Base-by-base conservation (phyloP, 2,797 vertebrate genomes). In the Galagoides demidoff region DNA sequence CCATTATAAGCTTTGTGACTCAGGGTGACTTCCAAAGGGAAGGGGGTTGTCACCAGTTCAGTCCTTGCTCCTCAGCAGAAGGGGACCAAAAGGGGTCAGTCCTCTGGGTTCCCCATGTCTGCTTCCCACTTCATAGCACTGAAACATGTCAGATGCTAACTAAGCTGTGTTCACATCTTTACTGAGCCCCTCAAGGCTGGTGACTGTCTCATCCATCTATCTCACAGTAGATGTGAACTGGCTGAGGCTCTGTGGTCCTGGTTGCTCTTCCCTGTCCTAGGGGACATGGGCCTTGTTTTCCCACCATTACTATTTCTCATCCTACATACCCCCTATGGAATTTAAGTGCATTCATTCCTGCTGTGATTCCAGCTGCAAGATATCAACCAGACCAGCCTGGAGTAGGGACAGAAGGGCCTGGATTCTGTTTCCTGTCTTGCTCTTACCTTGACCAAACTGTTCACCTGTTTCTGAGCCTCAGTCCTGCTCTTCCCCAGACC, bases 1-100 rank as follows among this genome's bases (percentile, higher is more conserved):
- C 45, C 45, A 20, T 82, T 74, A 90, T 17, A 45, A 79, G 63
- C 45, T 87, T 86, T 89, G 70, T 94, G 84, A 95, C 63, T 86
- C 0, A 3, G 23, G 43, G 66, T 94, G 83, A 94, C 90, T 96
- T 96, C 89, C 95, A 88, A 96, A 92, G 59, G 49, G 71, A 96
- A 34, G 63, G 70, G 43, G 17, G 43, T 27, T 71, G 66, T 92
- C 64, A 84, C n/a, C 3, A 1, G 52, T 39, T 63, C 39, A 68
- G 85, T 93, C 76, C 43, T 57, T 6, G 22, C 61, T 93, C 91
- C 63, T 96, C 45, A 34, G 73, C 0, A 57, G 11, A 45, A 85
- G 25, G 49, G 17, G 31, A 83, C 37, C 20, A 31, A 22, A 49
- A 73, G 17, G 74, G 1, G 20, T 66, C 61, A 86, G 70, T 27